Percentiles rank a stretch among this genome's conserved stretches.
phyloP scores from a whole-genome alignment of 2,797 vertebrate genomes.

The Danionella dracula region DNA sequence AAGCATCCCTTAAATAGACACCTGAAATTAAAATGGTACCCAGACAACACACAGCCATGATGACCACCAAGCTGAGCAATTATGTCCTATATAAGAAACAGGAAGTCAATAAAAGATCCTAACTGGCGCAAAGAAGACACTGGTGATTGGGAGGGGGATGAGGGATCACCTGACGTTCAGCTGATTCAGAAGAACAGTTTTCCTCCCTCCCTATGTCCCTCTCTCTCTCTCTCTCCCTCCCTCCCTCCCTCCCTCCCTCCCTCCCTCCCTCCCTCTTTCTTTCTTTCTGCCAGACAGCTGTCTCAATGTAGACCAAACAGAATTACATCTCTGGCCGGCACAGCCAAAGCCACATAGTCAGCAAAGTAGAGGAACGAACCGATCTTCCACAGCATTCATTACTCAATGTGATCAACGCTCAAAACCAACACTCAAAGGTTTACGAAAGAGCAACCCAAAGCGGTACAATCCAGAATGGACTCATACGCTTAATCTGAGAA shows the following conservation, averaged over 20 bases:
- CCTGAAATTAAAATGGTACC: not conserved
- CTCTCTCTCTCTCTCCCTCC: too few relatives aligned
- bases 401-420: constrained; percentile 12
- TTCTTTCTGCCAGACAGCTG: constrained; percentile 23
- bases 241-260: too few relatives aligned
- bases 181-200: constrained; percentile 28
- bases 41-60: not conserved
- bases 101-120: not conserved
- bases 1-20: not conserved
- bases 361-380: constrained; percentile 5
- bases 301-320: constrained; percentile 25
- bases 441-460: constrained; percentile 8
- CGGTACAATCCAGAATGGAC: not conserved
- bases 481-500: not conserved
- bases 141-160: not conserved
- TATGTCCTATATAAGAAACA: not conserved
- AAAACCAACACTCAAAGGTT: constrained; percentile 6
- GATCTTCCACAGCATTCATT: not conserved
- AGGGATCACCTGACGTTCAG: constrained; percentile 42
- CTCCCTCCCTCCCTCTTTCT: too few relatives aligned
- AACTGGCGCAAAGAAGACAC: not conserved
- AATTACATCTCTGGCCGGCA: constrained; percentile 4
- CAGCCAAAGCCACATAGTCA: constrained; percentile 25
- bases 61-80: not conserved
- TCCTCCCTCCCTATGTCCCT: too few relatives aligned